phyloP scores from a whole-genome alignment of 2,888 invertebrate species.

The Hedychridium roseum region DNA sequence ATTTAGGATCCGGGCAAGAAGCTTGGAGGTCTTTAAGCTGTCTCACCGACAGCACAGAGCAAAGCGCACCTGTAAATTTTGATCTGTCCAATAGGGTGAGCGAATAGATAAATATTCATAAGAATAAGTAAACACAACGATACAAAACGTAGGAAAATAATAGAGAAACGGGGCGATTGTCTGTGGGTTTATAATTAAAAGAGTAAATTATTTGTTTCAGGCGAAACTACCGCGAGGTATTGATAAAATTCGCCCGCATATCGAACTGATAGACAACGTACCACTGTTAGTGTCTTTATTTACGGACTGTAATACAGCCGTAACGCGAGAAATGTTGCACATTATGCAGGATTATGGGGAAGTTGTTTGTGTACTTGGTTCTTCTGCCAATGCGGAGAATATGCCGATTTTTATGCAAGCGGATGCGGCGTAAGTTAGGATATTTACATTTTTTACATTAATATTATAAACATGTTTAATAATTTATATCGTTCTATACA shows the following conservation, averaged over 20 bases:
- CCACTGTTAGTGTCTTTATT: constrained; percentile 96
- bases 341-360: constrained; percentile 98
- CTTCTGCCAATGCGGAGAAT: constrained; percentile 89
- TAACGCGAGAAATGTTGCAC: constrained; percentile 89
- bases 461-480: background rate
- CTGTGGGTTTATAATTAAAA: background rate
- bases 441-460: background rate
- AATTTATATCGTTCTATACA: constrained; percentile 12
- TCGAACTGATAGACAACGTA: constrained; percentile 96
- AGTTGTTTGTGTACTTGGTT: constrained; percentile 94
- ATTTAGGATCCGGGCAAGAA: constrained; percentile 69
- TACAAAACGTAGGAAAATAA: no score
- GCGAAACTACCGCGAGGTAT: constrained; percentile 96
- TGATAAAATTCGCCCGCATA: constrained; percentile 94
- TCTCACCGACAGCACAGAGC: constrained; percentile 88
- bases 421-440: constrained; percentile 77
- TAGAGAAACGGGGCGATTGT: background rate
- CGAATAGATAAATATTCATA: no score
- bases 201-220: constrained; percentile 59
- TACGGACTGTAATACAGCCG: constrained; percentile 95
- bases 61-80: constrained; percentile 89
- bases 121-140: no score
- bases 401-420: constrained; percentile 93
- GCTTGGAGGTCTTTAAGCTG: constrained; percentile 86
- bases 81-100: constrained; percentile 90